Evolutionary conservation across 2,888 invertebrate species (phyloP), one percentile per base, ranked within the genome.

Genomic region (Catocala fraxini): DNA sequence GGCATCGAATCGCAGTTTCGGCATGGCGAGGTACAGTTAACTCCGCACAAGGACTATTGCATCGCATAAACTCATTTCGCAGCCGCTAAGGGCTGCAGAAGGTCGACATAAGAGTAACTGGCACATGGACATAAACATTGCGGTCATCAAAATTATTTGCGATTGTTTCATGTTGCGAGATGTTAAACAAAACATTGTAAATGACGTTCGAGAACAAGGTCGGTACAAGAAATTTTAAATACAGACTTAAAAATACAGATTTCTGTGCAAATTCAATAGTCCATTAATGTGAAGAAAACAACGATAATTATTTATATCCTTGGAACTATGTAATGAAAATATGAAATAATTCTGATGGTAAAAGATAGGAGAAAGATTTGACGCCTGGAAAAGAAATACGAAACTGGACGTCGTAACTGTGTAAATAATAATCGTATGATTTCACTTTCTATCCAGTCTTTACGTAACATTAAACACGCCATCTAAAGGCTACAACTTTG

Each of bases 91-190:
- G 85, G 83, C 79, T 71, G 69, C 11, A 73, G 84, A 89, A 88
- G 86, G 88, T 84, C 84, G 75, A 66, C 77, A 63, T 75, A 66
- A 77, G 73, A 81, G 76, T 84, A 87, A 86, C 85, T 83, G 84
- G 85, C 82, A 84, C 84, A 84, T 77, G 83, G 80, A 81, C 84
- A 80, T 83, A 86, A 88, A 88, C 87, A 86, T 63, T 78, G 80
- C 79, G 75, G 81, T 82, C 81, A 81, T 82, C 80, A 81, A 87
- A 87, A 86, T 87, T 85, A 88, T 88, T 84, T 80, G 83, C 83
- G 80, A 86, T 87, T 88, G 83, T 87, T 88, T 76, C 79, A 83
- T 81, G 84, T 83, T 86, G 80, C 74, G 73, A 83, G 83, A 79
- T 75, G 80, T 83, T 82, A 79, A 84, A 81, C 83, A 84, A 87